phyloP scores from a whole-genome alignment of 2,888 invertebrate species.

The Drosophila austrosaltans region DNA sequence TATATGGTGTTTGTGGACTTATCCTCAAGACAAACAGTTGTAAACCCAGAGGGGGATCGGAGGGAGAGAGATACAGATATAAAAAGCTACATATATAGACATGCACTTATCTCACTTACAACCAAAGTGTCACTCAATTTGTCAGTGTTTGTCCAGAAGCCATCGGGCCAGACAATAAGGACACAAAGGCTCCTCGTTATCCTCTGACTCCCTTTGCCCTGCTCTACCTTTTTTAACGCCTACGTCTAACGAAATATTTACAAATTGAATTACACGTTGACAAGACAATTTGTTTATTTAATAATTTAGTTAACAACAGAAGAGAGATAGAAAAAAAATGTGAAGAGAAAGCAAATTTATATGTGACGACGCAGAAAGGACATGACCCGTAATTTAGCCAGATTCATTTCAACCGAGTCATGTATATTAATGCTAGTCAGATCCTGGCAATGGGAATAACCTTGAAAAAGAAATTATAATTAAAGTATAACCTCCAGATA shows the following conservation, averaged over 20 bases:
- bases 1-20: background rate
- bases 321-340: background rate
- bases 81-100: slow-evolving; percentile 3
- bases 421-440: slow-evolving; percentile 72
- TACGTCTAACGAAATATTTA: slow-evolving; percentile 40
- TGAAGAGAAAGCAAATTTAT: slow-evolving; percentile 20
- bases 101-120: slow-evolving; percentile 56
- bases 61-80: slow-evolving; percentile 16
- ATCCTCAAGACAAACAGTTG: slow-evolving; percentile 28
- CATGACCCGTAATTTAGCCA: slow-evolving; percentile 75
- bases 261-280: slow-evolving; percentile 51
- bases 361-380: slow-evolving; percentile 67
- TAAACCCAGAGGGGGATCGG: background rate
- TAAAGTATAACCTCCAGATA: slow-evolving; percentile 11
- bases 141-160: slow-evolving; percentile 49
- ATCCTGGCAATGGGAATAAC: slow-evolving; percentile 79
- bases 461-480: slow-evolving; percentile 47
- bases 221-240: slow-evolving; percentile 16
- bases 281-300: slow-evolving; percentile 58
- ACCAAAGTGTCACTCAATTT: slow-evolving; percentile 67
- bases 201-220: background rate
- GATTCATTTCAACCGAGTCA: slow-evolving; percentile 77
- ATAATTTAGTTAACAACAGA: slow-evolving; percentile 50
- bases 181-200: slow-evolving; percentile 10
- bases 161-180: slow-evolving; percentile 21